Conservation (phyloP, 1,140 invertebrate species). For the Ectropis grisescens region DNA sequence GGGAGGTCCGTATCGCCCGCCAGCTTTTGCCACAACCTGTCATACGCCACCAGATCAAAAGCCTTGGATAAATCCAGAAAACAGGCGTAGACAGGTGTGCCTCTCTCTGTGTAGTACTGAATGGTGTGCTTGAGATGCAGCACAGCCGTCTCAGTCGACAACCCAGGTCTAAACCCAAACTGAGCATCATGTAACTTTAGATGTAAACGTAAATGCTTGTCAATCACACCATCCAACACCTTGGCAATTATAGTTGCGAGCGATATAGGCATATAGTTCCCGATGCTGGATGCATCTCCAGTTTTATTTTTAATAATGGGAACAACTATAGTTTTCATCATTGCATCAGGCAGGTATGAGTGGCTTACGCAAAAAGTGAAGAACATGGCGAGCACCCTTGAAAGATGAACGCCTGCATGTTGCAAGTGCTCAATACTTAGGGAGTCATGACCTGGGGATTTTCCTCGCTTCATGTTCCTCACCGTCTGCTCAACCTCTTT, state of each 20-base stretch:
- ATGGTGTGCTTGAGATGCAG: constrained; percentile 4
- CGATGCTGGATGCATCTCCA: not conserved
- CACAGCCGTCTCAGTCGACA: constrained; percentile 1
- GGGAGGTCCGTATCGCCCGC: not conserved
- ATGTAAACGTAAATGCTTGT: not conserved
- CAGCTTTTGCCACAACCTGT: not conserved
- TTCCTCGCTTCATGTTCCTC: not conserved
- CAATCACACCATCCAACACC: not conserved
- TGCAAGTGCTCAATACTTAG: not conserved
- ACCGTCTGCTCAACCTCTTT: not conserved
- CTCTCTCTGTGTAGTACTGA: constrained; percentile 2
- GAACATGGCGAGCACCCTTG: not conserved
- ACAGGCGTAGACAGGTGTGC: constrained; percentile 2
- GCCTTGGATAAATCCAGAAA: constrained; percentile 3
- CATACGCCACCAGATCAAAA: not conserved
- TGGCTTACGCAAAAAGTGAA: not conserved
- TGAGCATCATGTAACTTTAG: constrained; percentile 1
- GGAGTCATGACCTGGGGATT: not conserved
- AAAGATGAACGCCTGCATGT: not conserved
- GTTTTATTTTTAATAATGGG: not conserved
- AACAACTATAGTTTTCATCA: not conserved
- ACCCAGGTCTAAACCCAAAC: constrained; percentile 1
- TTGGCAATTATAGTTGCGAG: not conserved
- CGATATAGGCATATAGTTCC: not conserved
- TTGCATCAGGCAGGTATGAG: not conserved